Evolutionary conservation across 2,797 vertebrate species (phyloP).

Genomic region (Columba guinea): DNA sequence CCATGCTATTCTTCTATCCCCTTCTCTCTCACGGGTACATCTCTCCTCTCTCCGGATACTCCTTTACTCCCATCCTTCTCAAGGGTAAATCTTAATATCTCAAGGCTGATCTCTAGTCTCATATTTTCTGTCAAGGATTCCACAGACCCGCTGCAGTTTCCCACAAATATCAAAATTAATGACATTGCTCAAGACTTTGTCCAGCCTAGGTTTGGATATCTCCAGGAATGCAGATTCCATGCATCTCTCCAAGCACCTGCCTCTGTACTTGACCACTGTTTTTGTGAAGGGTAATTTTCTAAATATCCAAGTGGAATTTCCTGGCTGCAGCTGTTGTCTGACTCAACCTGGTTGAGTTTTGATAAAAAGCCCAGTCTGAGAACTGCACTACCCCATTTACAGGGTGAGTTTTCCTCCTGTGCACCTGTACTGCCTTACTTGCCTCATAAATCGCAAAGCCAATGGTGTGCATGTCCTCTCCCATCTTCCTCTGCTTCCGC

Average conservation of each 20-base stretch:
- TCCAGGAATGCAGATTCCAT: not conserved
- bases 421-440: not conserved
- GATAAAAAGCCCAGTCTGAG: not conserved
- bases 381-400: rapidly evolving
- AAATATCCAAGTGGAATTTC: not conserved
- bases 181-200: not conserved
- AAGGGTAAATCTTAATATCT: no score
- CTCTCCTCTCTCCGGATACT: no score
- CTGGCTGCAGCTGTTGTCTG: not conserved
- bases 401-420: not conserved
- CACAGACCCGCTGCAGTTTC: no score
- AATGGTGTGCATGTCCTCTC: conserved; percentile 85
- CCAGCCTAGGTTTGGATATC: not conserved
- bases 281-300: not conserved
- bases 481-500: conserved; percentile 79
- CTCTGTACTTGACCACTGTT: not conserved
- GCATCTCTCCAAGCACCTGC: not conserved
- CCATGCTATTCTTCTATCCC: no score
- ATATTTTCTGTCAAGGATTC: no score
- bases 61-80: no score
- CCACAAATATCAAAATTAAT: not conserved
- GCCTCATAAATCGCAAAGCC: conserved; percentile 87
- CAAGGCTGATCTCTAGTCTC: no score
- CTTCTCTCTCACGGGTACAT: no score
- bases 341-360: not conserved